These are phyloP conservation scores for Brotula barbata DNA, from an alignment of 2,797 vertebrate species.

Conservation along the genomic window DNA sequence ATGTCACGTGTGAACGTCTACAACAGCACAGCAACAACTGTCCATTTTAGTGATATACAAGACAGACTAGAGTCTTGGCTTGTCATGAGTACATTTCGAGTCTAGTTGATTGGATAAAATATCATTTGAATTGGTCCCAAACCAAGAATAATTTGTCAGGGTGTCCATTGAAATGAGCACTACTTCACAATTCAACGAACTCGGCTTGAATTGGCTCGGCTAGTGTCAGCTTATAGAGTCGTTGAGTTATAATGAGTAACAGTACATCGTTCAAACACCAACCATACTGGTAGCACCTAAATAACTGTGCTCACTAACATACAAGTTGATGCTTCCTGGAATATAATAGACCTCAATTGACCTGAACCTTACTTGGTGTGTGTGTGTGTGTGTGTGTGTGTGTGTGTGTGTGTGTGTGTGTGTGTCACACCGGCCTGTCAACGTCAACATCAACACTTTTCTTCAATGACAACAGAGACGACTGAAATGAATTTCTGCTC, in stretches of 20 bases:
- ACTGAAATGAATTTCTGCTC: conserved; percentile 58
- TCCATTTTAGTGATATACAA: conserved; percentile 3
- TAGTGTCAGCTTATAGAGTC: too few species aligned
- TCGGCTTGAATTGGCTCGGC: too few species aligned
- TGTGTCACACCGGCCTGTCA: not conserved
- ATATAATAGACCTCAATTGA: too few species aligned
- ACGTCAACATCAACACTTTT: conserved; percentile 31
- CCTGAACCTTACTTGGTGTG: too few species aligned
- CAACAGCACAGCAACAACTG: conserved; percentile 28
- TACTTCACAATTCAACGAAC: too few species aligned
- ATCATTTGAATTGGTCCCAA: not conserved
- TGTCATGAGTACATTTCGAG: not conserved
- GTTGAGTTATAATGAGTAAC: not conserved
- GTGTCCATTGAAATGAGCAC: not conserved
- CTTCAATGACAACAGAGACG: conserved; percentile 45
- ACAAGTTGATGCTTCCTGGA: not conserved
- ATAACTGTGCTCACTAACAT: not conserved
- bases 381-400: not conserved
- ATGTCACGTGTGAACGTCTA: too few species aligned
- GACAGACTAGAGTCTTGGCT: not conserved
- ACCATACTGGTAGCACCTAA: not conserved
- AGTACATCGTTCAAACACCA: not conserved
- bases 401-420: not conserved
- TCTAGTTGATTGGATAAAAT: conserved; percentile 1
- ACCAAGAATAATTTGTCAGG: not conserved